Conservation (phyloP, 2,797 vertebrate genomes). For the Acipenser transmontanus region DNA sequence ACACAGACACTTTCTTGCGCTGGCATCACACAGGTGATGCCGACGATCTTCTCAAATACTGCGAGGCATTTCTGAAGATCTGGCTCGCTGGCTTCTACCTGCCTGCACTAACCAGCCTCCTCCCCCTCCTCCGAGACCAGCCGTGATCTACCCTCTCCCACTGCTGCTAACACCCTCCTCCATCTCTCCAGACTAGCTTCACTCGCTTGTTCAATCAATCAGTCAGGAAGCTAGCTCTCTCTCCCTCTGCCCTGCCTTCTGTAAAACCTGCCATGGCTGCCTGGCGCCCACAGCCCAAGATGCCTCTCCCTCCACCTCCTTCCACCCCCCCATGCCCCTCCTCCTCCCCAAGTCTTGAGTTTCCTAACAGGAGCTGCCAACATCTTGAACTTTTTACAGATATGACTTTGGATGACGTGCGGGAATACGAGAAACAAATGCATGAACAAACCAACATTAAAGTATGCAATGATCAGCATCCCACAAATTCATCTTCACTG, state of each 20-base stretch:
- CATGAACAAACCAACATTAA: constrained; percentile 99
- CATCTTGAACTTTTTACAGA: constrained; percentile 88
- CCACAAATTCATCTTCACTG: constrained; percentile 80
- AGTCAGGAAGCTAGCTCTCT: no score
- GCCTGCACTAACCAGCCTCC: constrained; percentile 18
- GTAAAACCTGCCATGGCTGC: no score
- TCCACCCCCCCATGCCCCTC: constrained; percentile 22
- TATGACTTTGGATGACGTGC: constrained; percentile 98
- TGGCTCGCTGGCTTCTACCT: constrained; percentile 17
- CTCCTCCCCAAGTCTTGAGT: constrained; percentile 21
- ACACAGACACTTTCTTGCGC: no score
- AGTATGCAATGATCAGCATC: constrained; percentile 86
- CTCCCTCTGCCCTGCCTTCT: no score
- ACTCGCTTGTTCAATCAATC: no score
- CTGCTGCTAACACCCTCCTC: constrained; percentile 9
- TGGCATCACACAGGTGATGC: no score
- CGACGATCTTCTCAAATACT: no score
- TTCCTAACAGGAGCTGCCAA: constrained; percentile 58
- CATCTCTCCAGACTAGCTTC: constrained; percentile 11
- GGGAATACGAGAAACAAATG: constrained; percentile 95
- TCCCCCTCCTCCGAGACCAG: neutral
- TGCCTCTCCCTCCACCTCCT: constrained; percentile 13
- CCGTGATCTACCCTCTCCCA: neutral
- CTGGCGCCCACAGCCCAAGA: constrained; percentile 3
- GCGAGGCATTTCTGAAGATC: neutral